Evolutionary conservation across 2,888 invertebrate genomes (phyloP), one percentile per base, ranked within the genome.

Genomic region (Desoria tigrina): DNA sequence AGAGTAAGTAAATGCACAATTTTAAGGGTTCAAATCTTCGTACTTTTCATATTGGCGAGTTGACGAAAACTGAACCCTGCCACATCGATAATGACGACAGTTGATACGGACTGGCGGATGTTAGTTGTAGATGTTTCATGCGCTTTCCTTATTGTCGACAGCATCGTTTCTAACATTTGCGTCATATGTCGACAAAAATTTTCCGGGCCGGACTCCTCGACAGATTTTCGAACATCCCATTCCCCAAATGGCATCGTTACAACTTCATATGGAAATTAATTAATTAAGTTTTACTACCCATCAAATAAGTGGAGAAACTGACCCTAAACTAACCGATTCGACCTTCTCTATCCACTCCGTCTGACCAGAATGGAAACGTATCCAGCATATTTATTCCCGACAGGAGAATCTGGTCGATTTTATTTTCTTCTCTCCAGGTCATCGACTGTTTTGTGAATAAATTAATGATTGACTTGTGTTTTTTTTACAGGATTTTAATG

Each of bases 31-130:
- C 4, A 14, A 59, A 4, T 16, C 23, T 45, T 24, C 18, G 18
- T 55, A 69, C 70, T 55, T 68, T 66, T 71, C 49, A 68, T 61
- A 50, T 71, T 71, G 1, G 63, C 64, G 27, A 71, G 23, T 28
- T 71, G 68, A 3, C 53, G 23, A 27, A 61, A 66, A 1, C 65
- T 60, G 50, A 66, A 71, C 37, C 64, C 68, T 0, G 23, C 51
- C 60, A 64, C 63, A 51, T 71, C 64, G 1, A 58, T 28, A 14
- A 67, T 28, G 11, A 23, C 9, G 6, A 56, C 45, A 42, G 39
- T 61, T 53, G 60, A 59, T 16, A 67, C 28, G 18, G 7, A 14
- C 18, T 51, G 54, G 2, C 56, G 23, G 2, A 27, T 42, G 1
- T 59, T 59, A 18, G 18, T 27, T 16, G 42, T 45, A 6, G 9